These are phyloP conservation scores for Potorous gilbertii DNA, from an alignment of 2,797 vertebrate species.

Conservation along the genomic window DNA sequence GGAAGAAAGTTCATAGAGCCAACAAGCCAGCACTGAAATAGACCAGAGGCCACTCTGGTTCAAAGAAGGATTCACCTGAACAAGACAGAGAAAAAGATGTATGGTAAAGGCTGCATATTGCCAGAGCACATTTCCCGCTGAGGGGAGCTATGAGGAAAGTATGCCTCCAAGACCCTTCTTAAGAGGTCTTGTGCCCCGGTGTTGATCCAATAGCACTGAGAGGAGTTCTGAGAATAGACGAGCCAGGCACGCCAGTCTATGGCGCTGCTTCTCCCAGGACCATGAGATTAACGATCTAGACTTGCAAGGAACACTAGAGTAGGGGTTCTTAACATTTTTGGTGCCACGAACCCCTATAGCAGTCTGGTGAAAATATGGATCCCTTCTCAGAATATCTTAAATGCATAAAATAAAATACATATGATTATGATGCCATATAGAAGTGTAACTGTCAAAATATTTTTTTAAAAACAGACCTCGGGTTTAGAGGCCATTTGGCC, in stretches of 20 bases:
- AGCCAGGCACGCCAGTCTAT: background rate
- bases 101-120: rapidly evolving
- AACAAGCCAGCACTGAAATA: background rate
- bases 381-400: background rate
- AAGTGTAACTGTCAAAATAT: background rate
- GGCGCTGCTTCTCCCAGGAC: background rate
- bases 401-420: background rate
- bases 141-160: background rate
- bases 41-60: background rate
- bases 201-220: too few relatives aligned
- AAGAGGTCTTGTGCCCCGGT: background rate
- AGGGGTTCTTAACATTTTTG: background rate
- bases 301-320: background rate
- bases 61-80: background rate
- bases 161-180: background rate
- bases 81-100: background rate
- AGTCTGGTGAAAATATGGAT: background rate
- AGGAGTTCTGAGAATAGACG: background rate
- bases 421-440: background rate
- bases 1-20: background rate
- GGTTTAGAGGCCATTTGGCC: background rate
- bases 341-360: background rate
- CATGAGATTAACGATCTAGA: background rate
- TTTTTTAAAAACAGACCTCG: background rate
- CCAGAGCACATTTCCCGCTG: background rate